Base-by-base conservation (phyloP, 2,113 vertebrate species). In the Aptenodytes forsteri region DNA sequence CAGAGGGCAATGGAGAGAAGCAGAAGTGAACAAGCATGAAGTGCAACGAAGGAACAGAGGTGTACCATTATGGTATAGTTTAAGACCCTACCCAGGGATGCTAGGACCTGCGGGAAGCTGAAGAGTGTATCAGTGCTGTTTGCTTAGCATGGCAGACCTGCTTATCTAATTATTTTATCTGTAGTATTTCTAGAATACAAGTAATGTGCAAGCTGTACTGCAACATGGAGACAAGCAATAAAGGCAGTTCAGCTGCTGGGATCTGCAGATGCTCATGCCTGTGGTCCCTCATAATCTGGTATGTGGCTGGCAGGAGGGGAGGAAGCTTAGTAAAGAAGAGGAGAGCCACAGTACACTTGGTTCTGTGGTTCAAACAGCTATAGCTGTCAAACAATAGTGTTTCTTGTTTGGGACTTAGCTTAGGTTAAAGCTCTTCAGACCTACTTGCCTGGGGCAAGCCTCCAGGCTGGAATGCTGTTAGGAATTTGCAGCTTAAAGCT, bases 401-500 rank as follows among this genome's bases (percentile, higher is more conserved):
- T 87, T 49, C 72, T 93, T 89, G 67, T 84, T 78, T 52, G 59
- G 38, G 61, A 94, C 50, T 87, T 83, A 89, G 32, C 46, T 86
- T 89, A 64, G 46, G 64, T 89, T 89, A 66, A 91, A 92, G 59
- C 61, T 84, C 34, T 89, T 87, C 77, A 79, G 61, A 83, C 61
- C 77, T 89, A 7, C 61, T 95, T 56, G 89, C 91, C 87, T 89
- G 61, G 59, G 55, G 89, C 83, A 91, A 93, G 65, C 87, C 78
- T 94, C 47, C 65, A 72, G 56, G 84, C 66, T 69, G 16, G 73
- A 95, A 40, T 76, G 81, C 77, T 91, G 65, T 84, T 87, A 82
- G 77, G 61, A 95, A 89, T 89, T 91, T 59, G 44, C 56, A 87
- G n/a, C 30, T 82, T 87, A 87, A 95, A 89, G 80, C n/a, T 95